Conservation (phyloP, 2,888 invertebrate genomes). For the Heliconius ethilla region DNA sequence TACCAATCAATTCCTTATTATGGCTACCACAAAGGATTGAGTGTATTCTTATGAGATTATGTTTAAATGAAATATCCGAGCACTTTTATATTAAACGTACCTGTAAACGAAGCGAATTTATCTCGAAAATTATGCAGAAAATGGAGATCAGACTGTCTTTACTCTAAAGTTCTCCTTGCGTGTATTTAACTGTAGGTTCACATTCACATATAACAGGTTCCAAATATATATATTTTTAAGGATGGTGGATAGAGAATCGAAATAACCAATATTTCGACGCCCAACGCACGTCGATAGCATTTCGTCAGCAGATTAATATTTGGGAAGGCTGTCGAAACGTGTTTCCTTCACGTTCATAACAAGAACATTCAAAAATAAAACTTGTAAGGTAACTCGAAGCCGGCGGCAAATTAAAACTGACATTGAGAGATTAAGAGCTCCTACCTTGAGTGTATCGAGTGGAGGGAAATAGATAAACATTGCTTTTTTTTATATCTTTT, state of each 20-base stretch:
- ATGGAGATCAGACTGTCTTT: neutral
- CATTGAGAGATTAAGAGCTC: conserved; percentile 79
- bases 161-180: no score
- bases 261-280: neutral
- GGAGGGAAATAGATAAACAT: conserved; percentile 55
- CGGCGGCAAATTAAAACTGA: conserved; percentile 78
- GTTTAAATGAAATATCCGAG: neutral
- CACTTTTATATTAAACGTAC: neutral
- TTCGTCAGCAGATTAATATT: conserved; percentile 60
- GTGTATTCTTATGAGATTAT: conserved; percentile 16
- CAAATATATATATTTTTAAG: neutral
- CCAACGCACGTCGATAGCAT: conserved; percentile 33
- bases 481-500: conserved; percentile 15
- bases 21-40: conserved; percentile 38
- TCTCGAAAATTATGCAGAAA: neutral
- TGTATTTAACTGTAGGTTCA: neutral
- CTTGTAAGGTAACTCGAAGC: conserved; percentile 77
- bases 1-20: conserved; percentile 46
- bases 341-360: conserved; percentile 67
- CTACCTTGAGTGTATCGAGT: conserved; percentile 63
- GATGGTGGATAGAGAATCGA: neutral
- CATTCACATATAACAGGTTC: neutral
- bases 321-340: conserved; percentile 67
- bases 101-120: no score
- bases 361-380: conserved; percentile 72